Evolutionary conservation across 2,888 invertebrate species (phyloP).

Genomic region (Thalpophila matura): DNA sequence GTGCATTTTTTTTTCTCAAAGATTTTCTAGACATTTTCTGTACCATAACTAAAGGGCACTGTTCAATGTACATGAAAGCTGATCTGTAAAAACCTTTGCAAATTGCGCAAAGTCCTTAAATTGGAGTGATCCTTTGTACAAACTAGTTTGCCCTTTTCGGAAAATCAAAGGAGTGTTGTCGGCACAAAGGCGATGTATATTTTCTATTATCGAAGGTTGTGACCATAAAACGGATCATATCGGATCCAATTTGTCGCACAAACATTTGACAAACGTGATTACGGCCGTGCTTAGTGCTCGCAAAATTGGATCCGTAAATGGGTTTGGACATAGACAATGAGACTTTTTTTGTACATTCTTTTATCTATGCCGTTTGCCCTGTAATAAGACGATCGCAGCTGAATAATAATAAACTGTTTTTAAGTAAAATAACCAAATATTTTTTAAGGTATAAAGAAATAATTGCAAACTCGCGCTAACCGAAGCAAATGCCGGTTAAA

Average conservation of each 20-base stretch:
- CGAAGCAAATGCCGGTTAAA: no score
- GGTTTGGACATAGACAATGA: constrained; percentile 24
- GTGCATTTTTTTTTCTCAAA: background rate
- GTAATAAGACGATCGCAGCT: no score
- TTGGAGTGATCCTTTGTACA: constrained; percentile 43
- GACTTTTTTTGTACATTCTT: constrained; percentile 12
- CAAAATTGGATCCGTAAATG: constrained; percentile 41
- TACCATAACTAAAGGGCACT: constrained; percentile 36
- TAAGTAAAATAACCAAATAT: background rate
- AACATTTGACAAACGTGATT: constrained; percentile 62
- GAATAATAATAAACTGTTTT: no score
- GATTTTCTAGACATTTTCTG: constrained; percentile 18
- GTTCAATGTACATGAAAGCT: constrained; percentile 51
- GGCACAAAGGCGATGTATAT: constrained; percentile 50
- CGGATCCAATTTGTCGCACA: constrained; percentile 60
- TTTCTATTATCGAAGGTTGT: constrained; percentile 52
- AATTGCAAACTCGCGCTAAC: no score
- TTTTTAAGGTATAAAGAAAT: background rate
- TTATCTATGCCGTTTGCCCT: no score
- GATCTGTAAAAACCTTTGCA: constrained; percentile 46
- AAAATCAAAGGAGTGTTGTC: constrained; percentile 46
- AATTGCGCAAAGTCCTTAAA: constrained; percentile 54
- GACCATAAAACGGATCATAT: constrained; percentile 59
- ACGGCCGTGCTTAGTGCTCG: constrained; percentile 42
- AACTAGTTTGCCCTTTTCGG: constrained; percentile 52